Evolutionary conservation across 1,140 invertebrate genomes (phyloP), one percentile per base, ranked within the genome.

Genomic region (Bombus balteatus): DNA sequence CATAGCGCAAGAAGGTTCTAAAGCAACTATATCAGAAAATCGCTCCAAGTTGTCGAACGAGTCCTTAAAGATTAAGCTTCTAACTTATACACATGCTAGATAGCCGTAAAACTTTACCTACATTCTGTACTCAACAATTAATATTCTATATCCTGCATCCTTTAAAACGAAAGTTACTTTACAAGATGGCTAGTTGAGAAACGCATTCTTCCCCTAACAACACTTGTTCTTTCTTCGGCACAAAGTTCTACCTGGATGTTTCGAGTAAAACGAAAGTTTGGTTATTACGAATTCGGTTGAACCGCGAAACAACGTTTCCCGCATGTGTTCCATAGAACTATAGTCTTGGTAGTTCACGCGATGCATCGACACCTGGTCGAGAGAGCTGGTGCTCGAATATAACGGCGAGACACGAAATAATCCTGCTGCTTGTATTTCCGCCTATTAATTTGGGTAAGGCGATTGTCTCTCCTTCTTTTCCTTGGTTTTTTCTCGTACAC

Each of bases 391-490:
- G 68, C 68, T 39, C 68, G 85, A 75, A 81, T 90, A n/a, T 89
- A 91, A 90, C 85, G 83, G 15, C 70, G 79, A 81, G 83, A 89
- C 85, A 73, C 66, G 79, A 62, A 88, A 90, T 89, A 88, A 90
- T 89, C 85, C 81, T 47, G 72, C 62, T 70, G 79, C 72, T 73
- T 81, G 47, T 87, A 91, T 88, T 93, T 92, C 90, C 90, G 90
- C 89, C 90, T 92, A 92, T 92, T 93, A 92, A 92, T 94, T 93
- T 92, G 81, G 62, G n/a, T 92, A 93, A 93, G 89, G 77, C 90
- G 89, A 92, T 93, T 91, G 88, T 90, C 84, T 88, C 78, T 83
- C 59, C 77, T 75, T 57, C 70, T 43, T 41, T 59, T 15, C 5
- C 41, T 32, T 2, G n/a, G 39, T 65, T 81, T 86, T 68, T 71